phyloP scores from a whole-genome alignment of 2,797 vertebrate genomes.

The Myiotriccus ornatus region DNA sequence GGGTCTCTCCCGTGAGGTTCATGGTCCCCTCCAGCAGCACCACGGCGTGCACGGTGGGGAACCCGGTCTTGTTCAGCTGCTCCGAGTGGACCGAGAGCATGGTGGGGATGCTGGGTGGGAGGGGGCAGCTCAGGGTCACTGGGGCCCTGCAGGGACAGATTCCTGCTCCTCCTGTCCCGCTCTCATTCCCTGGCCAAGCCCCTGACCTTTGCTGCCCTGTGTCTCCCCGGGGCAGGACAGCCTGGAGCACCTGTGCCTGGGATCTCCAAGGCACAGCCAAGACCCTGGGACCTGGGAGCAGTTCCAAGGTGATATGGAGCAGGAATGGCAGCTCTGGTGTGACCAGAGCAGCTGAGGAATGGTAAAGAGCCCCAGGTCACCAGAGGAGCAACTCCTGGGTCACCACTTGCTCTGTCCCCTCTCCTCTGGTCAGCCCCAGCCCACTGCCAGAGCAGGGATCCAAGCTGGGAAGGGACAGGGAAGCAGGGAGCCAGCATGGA shows the following conservation, averaged over 20 bases:
- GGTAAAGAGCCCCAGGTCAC: not conserved
- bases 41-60: slow-evolving; percentile 92
- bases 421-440: not conserved
- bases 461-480: not conserved
- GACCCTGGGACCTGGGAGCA: not conserved
- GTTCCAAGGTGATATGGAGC: not conserved
- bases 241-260: not conserved
- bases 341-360: not conserved
- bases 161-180: not conserved
- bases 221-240: rapidly evolving
- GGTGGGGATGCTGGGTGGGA: slow-evolving; percentile 82
- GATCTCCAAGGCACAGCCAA: not conserved
- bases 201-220: not conserved
- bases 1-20: slow-evolving; percentile 94
- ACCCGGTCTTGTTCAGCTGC: slow-evolving; percentile 83
- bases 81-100: slow-evolving; percentile 87
- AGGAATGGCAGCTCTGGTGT: not conserved
- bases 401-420: not conserved
- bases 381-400: not conserved
- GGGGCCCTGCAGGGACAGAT: not conserved
- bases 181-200: not conserved
- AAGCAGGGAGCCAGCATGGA: not conserved
- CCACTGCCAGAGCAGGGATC: rapidly evolving
- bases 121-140: not conserved
- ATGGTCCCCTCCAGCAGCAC: slow-evolving; percentile 96